Evolutionary conservation across 1,140 invertebrate genomes (phyloP).

Genomic region (Drosophila dunni): DNA sequence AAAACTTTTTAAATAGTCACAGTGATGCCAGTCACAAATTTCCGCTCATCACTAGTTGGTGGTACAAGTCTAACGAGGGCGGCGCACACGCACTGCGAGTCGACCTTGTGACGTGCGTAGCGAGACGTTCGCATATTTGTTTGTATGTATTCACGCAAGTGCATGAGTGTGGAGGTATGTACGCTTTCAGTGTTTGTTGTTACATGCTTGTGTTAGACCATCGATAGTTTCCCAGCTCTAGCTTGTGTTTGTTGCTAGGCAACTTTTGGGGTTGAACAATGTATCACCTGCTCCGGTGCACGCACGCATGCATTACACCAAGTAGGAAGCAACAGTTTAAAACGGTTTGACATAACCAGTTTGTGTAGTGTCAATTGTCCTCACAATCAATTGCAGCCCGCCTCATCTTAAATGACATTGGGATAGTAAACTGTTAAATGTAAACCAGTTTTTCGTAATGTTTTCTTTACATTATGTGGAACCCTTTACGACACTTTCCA

Average conservation of each 20-base stretch:
- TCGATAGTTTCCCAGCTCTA: too few relatives aligned
- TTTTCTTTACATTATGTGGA: constrained; percentile 38
- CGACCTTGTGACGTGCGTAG: constrained; percentile 62
- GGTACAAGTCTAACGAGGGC: constrained; percentile 25
- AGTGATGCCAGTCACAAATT: background rate
- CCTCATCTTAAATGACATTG: constrained; percentile 36
- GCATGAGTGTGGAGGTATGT: background rate
- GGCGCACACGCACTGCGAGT: constrained; percentile 36
- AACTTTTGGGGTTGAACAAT: constrained; percentile 21
- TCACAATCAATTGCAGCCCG: constrained; percentile 1
- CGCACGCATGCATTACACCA: constrained; percentile 13
- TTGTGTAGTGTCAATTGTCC: constrained; percentile 1
- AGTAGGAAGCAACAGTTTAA: constrained; percentile 26
- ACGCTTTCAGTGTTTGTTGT: background rate
- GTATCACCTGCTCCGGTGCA: constrained; percentile 25
- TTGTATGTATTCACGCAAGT: background rate
- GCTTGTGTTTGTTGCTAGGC: constrained; percentile 30
- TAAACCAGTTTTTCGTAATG: constrained; percentile 51
- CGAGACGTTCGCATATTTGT: constrained; percentile 2
- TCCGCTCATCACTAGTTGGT: constrained; percentile 17
- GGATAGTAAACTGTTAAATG: constrained; percentile 10
- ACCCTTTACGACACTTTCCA: background rate
- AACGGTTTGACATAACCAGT: background rate
- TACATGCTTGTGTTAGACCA: constrained; percentile 10
- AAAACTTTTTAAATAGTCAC: too few relatives aligned